phyloP scores from a whole-genome alignment of 1,140 invertebrate species.

The Mamestra configurata region DNA sequence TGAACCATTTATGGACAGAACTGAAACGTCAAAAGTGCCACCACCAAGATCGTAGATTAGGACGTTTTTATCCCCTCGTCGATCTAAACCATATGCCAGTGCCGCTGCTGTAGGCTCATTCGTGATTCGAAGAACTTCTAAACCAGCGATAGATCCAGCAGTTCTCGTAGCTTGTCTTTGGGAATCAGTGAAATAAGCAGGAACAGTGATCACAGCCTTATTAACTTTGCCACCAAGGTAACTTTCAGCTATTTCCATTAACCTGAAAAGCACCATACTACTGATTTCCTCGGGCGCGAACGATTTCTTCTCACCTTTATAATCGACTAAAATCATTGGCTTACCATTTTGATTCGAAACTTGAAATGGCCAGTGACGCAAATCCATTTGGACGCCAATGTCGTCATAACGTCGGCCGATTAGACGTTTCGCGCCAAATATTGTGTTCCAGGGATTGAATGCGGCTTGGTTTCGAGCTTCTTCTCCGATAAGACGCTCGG shows the following conservation, averaged over 20 bases:
- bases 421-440: slow-evolving; percentile 75
- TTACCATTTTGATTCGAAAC: slow-evolving; percentile 90
- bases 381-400: slow-evolving; percentile 88
- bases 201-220: slow-evolving; percentile 90
- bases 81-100: slow-evolving; percentile 91
- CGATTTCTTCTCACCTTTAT: slow-evolving; percentile 87
- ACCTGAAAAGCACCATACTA: slow-evolving; percentile 89
- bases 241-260: slow-evolving; percentile 89
- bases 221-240: slow-evolving; percentile 89
- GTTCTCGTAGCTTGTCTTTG: slow-evolving; percentile 91
- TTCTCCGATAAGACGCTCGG: slow-evolving; percentile 92
- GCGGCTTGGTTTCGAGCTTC: slow-evolving; percentile 84
- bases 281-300: slow-evolving; percentile 92
- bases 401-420: slow-evolving; percentile 75
- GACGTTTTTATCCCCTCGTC: slow-evolving; percentile 90
- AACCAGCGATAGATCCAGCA: slow-evolving; percentile 90
- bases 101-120: slow-evolving; percentile 93
- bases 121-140: slow-evolving; percentile 91
- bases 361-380: slow-evolving; percentile 91
- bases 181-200: slow-evolving; percentile 92
- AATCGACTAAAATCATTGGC: slow-evolving; percentile 89
- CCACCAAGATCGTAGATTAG: slow-evolving; percentile 91
- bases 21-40: slow-evolving; percentile 93
- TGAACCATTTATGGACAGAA: slow-evolving; percentile 92
- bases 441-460: slow-evolving; percentile 72